Evolutionary conservation across 2,888 invertebrate genomes (phyloP).

Genomic region (Lasioglossum marginatum): DNA sequence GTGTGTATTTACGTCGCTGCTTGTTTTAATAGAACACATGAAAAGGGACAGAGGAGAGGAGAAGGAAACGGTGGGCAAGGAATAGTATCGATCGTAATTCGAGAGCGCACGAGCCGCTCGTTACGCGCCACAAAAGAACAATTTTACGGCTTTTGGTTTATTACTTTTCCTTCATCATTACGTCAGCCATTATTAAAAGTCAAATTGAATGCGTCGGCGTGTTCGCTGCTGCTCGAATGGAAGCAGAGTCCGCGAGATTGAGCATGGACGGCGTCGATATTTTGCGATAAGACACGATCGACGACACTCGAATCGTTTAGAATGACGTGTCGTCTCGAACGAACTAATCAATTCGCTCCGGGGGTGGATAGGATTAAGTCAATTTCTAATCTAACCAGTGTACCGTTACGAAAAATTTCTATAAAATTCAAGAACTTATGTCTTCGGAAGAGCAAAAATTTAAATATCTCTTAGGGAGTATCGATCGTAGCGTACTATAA

Average conservation of each 20-base stretch:
- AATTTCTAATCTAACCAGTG: no score
- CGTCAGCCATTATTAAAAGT: slow-evolving; percentile 27
- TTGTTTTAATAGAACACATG: slow-evolving; percentile 28
- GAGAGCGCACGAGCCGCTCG: slow-evolving; percentile 24
- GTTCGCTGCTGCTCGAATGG: neutral
- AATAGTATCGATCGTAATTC: slow-evolving; percentile 47
- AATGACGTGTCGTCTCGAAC: no score
- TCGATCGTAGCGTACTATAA: neutral
- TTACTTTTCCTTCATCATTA: slow-evolving; percentile 35
- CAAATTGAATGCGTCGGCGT: slow-evolving; percentile 30
- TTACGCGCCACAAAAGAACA: slow-evolving; percentile 40
- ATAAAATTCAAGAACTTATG: neutral
- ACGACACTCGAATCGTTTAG: neutral
- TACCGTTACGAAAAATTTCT: neutral
- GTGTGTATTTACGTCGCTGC: slow-evolving; percentile 26
- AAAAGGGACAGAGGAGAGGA: neutral
- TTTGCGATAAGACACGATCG: neutral
- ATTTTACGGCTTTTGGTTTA: slow-evolving; percentile 43
- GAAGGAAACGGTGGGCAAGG: neutral
- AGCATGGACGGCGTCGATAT: neutral
- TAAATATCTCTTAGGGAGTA: neutral
- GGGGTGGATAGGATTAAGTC: no score
- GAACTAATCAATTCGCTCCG: no score
- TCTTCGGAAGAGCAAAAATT: neutral
- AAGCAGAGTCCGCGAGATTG: neutral